phyloP scores from a whole-genome alignment of 2,888 invertebrate genomes.

The Drosophila limbata region DNA sequence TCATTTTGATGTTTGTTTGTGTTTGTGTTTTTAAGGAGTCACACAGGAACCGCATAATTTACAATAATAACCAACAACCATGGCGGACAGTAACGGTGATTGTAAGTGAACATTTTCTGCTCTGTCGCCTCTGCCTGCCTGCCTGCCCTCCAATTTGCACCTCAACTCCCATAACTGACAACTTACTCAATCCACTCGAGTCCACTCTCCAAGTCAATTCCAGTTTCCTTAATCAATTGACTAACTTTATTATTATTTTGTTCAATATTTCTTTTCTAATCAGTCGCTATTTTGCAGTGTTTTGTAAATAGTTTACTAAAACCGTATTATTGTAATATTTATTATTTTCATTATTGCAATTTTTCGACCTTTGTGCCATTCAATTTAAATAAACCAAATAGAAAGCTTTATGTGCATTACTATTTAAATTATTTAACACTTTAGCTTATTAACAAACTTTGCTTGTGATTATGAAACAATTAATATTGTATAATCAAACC shows the following conservation, averaged over 20 bases:
- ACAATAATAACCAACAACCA: constrained; percentile 38
- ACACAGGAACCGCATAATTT: constrained; percentile 70
- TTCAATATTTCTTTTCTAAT: neutral
- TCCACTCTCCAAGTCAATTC: neutral
- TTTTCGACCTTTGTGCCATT: neutral
- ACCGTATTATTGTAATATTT: neutral
- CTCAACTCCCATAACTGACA: constrained; percentile 7
- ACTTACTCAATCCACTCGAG: constrained; percentile 27
- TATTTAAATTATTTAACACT: neutral
- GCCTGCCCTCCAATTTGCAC: constrained; percentile 25
- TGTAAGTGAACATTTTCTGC: constrained; percentile 60
- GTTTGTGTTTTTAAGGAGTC: constrained; percentile 57
- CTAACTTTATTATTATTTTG: neutral
- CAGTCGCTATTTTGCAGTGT: neutral
- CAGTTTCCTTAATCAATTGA: neutral
- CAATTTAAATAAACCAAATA: neutral
- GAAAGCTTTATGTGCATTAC: neutral
- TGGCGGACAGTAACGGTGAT: constrained; percentile 71
- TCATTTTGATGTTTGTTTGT: constrained; percentile 48
- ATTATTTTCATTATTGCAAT: neutral
- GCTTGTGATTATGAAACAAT: constrained; percentile 1
- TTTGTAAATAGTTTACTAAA: neutral
- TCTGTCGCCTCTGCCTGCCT: constrained; percentile 9
- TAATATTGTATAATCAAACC: neutral
- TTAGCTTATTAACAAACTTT: neutral